Percentiles rank a stretch among this genome's conserved stretches.
These are phyloP conservation scores for Trididemnum nubilum DNA, from an alignment of 23 tunicate genomes.

Conservation along the genomic window DNA sequence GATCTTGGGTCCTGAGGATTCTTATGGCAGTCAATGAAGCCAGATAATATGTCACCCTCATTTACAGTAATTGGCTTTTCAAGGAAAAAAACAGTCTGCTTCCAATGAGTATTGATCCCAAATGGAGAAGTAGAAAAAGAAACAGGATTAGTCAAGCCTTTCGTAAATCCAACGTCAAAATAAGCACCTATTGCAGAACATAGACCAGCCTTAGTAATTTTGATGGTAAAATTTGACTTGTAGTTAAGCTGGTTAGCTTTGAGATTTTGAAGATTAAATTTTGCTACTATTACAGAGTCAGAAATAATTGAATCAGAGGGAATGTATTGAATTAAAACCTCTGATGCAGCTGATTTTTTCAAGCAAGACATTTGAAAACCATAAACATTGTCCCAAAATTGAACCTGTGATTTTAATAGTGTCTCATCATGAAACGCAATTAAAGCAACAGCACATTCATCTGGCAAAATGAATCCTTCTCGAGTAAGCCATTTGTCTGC, in stretches of 20 bases:
- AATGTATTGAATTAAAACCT: slow-evolving; percentile 69
- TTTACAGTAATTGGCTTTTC: slow-evolving; percentile 30
- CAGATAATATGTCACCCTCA: slow-evolving; percentile 49
- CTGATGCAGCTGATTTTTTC: slow-evolving; percentile 45
- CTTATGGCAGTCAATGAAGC: slow-evolving; percentile 79
- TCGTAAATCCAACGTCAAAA: slow-evolving; percentile 66
- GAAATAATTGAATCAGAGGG: slow-evolving; percentile 38
- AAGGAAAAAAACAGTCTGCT: slow-evolving; percentile 84
- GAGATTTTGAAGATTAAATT: slow-evolving; percentile 24
- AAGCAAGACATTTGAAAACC: slow-evolving; percentile 90
- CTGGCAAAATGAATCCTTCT: slow-evolving; percentile 71
- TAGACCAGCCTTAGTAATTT: slow-evolving; percentile 34
- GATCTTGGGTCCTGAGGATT: slow-evolving; percentile 91
- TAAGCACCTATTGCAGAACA: slow-evolving; percentile 72
- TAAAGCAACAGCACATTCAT: slow-evolving; percentile 43
- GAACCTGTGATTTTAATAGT: slow-evolving; percentile 42
- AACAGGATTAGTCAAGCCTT: slow-evolving; percentile 37
- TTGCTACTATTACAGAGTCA: slow-evolving; percentile 50
- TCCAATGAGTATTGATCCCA: slow-evolving; percentile 86
- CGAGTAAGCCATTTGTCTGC: slow-evolving; percentile 66
- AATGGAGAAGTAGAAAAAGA: slow-evolving; percentile 83
- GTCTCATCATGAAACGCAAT: slow-evolving; percentile 64
- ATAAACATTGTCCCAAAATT: slow-evolving; percentile 93
- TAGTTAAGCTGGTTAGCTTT: slow-evolving; percentile 59
- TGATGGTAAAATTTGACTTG: slow-evolving; percentile 53